Conservation (phyloP, 2,113 vertebrate species). For the Channa maculata region DNA sequence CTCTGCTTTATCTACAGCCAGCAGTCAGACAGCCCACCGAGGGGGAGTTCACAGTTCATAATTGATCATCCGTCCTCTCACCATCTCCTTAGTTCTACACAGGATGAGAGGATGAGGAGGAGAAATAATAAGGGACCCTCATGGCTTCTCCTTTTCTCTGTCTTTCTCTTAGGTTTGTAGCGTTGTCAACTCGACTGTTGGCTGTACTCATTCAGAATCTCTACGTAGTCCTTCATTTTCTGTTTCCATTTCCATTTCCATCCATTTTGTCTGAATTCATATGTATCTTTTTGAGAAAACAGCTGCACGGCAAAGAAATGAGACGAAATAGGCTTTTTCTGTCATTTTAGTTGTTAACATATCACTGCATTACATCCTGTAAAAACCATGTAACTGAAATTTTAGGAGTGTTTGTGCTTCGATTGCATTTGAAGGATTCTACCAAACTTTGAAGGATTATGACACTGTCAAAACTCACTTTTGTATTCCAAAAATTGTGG, state of each 20-base stretch:
- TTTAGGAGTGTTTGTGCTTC: slow-evolving; percentile 3
- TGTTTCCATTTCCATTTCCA: no score
- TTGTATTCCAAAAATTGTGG: background rate
- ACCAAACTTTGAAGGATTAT: background rate
- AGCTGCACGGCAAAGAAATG: slow-evolving; percentile 30
- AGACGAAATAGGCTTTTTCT: slow-evolving; percentile 31
- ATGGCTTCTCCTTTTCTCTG: slow-evolving; percentile 29
- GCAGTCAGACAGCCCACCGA: slow-evolving; percentile 76
- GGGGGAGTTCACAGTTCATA: slow-evolving; percentile 78
- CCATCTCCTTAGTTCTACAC: slow-evolving; percentile 70
- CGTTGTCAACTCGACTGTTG: slow-evolving; percentile 22
- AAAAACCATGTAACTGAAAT: slow-evolving; percentile 21
- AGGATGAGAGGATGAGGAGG: slow-evolving; percentile 58
- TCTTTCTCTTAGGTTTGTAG: slow-evolving; percentile 42
- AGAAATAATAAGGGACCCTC: slow-evolving; percentile 52
- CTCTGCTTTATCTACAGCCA: slow-evolving; percentile 79
- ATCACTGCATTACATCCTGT: slow-evolving; percentile 1
- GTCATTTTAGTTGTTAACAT: slow-evolving; percentile 26
- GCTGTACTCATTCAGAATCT: slow-evolving; percentile 25
- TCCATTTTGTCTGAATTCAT: background rate
- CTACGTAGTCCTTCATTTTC: background rate
- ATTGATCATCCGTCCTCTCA: slow-evolving; percentile 78
- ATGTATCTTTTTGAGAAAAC: slow-evolving; percentile 15
- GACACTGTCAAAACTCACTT: no score
- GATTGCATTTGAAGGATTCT: slow-evolving; percentile 8